A percentile compares a stretch with the other conserved stretches of the same genome.
These are phyloP conservation scores for Theretra japonica DNA, from an alignment of 2,888 invertebrate species.

Conservation along the genomic window DNA sequence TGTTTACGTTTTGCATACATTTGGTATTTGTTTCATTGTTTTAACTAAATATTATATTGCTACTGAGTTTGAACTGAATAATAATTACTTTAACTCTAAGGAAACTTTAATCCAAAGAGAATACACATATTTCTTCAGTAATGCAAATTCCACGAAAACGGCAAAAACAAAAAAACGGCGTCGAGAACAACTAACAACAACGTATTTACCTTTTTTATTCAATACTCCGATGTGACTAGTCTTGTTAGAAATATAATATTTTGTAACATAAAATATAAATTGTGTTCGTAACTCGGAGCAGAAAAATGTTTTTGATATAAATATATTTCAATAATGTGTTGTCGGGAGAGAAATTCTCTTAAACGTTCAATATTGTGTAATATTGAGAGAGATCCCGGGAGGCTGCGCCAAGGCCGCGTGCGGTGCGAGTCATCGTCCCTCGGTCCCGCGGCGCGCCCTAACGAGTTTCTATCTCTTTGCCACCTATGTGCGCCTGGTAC, in stretches of 20 bases:
- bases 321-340: neutral
- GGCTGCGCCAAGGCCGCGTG: conserved; percentile 39
- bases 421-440: conserved; percentile 44
- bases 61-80: no score
- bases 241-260: conserved; percentile 2
- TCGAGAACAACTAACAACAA: no score
- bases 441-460: conserved; percentile 47
- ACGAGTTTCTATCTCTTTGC: conserved; percentile 50
- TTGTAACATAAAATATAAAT: neutral
- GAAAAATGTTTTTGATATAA: conserved; percentile 17
- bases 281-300: no score
- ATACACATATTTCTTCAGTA: no score
- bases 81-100: no score
- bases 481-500: conserved; percentile 56
- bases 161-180: no score
- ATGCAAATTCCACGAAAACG: neutral
- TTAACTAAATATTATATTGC: no score
- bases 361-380: conserved; percentile 32
- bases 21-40: no score
- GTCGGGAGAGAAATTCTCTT: neutral
- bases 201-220: no score
- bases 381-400: conserved; percentile 36
- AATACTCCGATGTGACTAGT: no score
- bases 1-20: no score
- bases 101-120: no score